Percentiles rank a stretch among this genome's conserved stretches.
Conservation (phyloP, 2,797 vertebrate species). For the Florisuga fusca region DNA sequence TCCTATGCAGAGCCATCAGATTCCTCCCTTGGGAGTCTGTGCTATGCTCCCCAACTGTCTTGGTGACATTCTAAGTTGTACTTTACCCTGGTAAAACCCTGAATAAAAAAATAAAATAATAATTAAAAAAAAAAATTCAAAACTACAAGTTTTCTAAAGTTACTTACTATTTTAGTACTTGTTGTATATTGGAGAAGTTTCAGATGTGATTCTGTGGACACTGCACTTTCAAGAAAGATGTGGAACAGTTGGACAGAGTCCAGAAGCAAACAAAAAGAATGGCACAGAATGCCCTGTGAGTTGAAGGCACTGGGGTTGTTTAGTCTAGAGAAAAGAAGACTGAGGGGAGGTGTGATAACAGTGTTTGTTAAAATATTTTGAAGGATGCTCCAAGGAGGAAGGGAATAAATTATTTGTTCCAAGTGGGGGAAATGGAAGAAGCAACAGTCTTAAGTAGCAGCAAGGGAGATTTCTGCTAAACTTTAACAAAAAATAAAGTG, state of each 20-base stretch:
- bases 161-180: background rate
- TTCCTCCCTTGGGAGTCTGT: background rate
- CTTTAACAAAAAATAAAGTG: background rate
- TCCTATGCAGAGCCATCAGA: background rate
- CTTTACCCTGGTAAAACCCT: background rate
- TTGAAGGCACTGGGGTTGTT: constrained; percentile 44
- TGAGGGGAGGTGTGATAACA: background rate
- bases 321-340: constrained; percentile 52
- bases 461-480: background rate
- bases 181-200: background rate
- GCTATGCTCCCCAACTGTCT: background rate
- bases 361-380: constrained; percentile 28
- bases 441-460: background rate
- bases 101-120: no score
- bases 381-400: background rate
- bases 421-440: background rate
- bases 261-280: constrained; percentile 12
- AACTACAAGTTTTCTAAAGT: background rate
- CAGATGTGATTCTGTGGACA: background rate
- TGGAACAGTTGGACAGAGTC: background rate
- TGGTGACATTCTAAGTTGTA: background rate
- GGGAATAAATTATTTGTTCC: background rate
- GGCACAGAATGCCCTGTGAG: background rate
- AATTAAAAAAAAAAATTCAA: background rate
- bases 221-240: background rate